Conservation (phyloP, 1,140 invertebrate species). For the Spodoptera litura region DNA sequence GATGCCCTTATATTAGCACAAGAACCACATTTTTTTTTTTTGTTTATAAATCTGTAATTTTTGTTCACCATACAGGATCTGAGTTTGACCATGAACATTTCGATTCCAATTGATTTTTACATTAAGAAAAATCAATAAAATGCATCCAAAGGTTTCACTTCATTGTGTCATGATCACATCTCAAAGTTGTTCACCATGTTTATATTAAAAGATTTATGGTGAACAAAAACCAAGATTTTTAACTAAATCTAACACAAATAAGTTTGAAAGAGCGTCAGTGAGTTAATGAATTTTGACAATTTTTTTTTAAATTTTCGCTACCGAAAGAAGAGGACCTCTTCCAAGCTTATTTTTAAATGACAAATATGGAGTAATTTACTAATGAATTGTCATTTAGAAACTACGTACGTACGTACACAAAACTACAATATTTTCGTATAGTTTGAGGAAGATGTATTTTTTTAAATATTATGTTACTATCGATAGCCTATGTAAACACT, state of each 20-base stretch:
- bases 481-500: conserved; percentile 27
- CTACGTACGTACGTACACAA: neutral
- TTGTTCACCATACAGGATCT: neutral
- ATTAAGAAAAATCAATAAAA: no score
- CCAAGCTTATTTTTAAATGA: conserved; percentile 20
- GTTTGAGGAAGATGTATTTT: conserved; percentile 6
- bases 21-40: conserved; percentile 30
- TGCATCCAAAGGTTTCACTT: no score
- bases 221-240: neutral
- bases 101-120: no score
- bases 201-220: no score
- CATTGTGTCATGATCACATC: no score
- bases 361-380: neutral
- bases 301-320: no score
- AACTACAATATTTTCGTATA: neutral
- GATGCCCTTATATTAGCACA: conserved; percentile 37
- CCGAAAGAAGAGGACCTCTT: neutral
- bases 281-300: no score
- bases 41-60: neutral
- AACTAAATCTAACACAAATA: neutral
- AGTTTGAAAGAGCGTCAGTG: neutral
- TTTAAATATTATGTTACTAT: conserved; percentile 6
- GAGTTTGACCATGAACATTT: neutral
- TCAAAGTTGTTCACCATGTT: no score
- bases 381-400: conserved; percentile 10